These are phyloP conservation scores for Teleiodes luculella DNA, from an alignment of 2,888 invertebrate genomes.

Conservation along the genomic window DNA sequence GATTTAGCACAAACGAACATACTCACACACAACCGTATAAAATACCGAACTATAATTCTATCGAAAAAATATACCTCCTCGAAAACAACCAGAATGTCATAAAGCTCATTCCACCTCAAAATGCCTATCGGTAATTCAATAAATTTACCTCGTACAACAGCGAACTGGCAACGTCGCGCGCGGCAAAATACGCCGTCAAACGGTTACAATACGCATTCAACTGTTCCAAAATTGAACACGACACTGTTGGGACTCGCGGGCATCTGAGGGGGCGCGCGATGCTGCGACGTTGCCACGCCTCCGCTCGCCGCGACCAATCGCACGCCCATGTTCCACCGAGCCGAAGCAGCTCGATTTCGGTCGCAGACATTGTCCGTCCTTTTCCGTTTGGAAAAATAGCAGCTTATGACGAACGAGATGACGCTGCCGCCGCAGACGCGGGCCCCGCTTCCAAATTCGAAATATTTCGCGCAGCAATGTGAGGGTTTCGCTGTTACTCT, in stretches of 20 bases:
- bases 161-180: constrained; percentile 64
- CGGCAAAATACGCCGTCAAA: constrained; percentile 57
- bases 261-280: constrained; percentile 57
- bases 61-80: no score
- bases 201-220: constrained; percentile 71
- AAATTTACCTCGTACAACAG: constrained; percentile 65
- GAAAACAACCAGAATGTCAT: background rate
- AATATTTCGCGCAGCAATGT: constrained; percentile 2
- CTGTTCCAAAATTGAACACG: constrained; percentile 67
- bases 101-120: constrained; percentile 19
- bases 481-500: background rate
- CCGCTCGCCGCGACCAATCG: constrained; percentile 49
- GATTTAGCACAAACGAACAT: background rate
- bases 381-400: constrained; percentile 14
- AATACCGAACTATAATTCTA: background rate
- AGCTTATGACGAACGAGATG: constrained; percentile 21
- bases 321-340: constrained; percentile 25
- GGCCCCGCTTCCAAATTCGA: constrained; percentile 14
- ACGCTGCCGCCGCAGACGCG: constrained; percentile 14
- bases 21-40: background rate
- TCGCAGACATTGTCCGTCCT: constrained; percentile 7
- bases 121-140: constrained; percentile 27
- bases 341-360: constrained; percentile 12
- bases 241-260: constrained; percentile 58
- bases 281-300: constrained; percentile 63